Base-by-base conservation (phyloP, 2,888 invertebrate species). In the Hydriomena furcata region DNA sequence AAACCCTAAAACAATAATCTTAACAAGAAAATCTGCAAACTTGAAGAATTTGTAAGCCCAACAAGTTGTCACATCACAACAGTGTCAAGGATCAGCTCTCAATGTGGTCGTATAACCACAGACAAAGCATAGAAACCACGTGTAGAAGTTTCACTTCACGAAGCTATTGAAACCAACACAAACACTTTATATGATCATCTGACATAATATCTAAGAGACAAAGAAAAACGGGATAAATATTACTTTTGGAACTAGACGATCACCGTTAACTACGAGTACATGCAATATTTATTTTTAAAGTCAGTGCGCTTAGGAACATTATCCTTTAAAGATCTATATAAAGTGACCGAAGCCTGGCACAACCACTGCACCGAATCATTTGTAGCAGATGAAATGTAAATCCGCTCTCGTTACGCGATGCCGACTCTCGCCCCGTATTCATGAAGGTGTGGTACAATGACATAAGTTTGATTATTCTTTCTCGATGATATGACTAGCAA, bases 351-450 rank as follows among this genome's bases (percentile, higher is more conserved):
- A 21, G 35, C n/a, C 31, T 25, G 20, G 25, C 40, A 41, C 79
- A 79, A 83, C 84, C 80, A 74, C 71, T 79, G 80, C 79, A 72
- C 74, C 78, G 79, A 84, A 82, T 88, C 88, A 90, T 90, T 89
- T 90, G 89, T 88, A 87, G 73, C 84, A 82, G 87, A 88, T 88
- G 89, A 87, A 87, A 89, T 90, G 89, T 88, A 89, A 90, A 90
- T 89, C 84, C 74, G 75, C 74, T 84, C 85, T 89, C 88, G 89
- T 88, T 87, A 86, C 79, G 79, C 77, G 81, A 79, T 82, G 79
- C 82, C 81, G 79, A 71, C 78, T 76, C 76, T 76, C 85, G 87
- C 82, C 85, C 74, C 80, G 84, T 90, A 90, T 90, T 88, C 89
- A 90, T 89, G 89, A 89, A 85, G 54, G 38, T 50, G 49, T 52